A percentile compares a stretch with the other conserved stretches of the same genome.
Conservation (phyloP, 2,797 vertebrate genomes). For the Mastacembelus armatus region DNA sequence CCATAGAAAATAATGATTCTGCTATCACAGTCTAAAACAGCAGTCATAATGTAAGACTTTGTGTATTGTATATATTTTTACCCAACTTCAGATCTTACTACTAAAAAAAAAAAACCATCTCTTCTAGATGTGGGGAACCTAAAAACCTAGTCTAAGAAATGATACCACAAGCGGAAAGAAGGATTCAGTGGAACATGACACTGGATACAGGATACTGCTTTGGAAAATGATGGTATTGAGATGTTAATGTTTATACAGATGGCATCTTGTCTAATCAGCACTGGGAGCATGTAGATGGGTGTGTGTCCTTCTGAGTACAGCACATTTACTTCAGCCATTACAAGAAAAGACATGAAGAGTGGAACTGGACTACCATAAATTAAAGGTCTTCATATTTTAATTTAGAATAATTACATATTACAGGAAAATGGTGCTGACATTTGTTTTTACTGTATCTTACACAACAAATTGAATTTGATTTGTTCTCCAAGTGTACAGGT, state of each 20-base stretch:
- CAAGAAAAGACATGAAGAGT: not conserved
- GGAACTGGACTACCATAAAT: not conserved
- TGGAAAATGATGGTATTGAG: slow-evolving; percentile 54
- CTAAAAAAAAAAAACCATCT: too few species aligned
- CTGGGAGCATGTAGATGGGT: not conserved
- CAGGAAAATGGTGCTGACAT: too few species aligned
- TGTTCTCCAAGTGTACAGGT: too few species aligned
- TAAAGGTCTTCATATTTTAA: not conserved
- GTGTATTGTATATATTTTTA: too few species aligned
- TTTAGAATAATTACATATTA: not conserved
- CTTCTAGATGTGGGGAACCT: too few species aligned
- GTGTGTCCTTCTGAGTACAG: not conserved
- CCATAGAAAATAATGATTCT: too few species aligned
- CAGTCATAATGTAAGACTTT: not conserved
- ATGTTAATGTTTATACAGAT: slow-evolving; percentile 50
- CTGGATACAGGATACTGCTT: slow-evolving; percentile 1
- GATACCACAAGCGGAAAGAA: not conserved
- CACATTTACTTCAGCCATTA: slow-evolving; percentile 3
- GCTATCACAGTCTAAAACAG: too few species aligned
- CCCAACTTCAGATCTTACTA: not conserved
- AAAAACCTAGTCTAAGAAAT: not conserved
- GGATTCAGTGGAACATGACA: slow-evolving; percentile 21
- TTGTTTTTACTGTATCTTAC: too few species aligned
- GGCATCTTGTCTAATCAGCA: slow-evolving; percentile 59
- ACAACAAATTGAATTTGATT: too few species aligned